Conservation (phyloP, 2,888 invertebrate genomes). For the Caenorhabditis afra region DNA sequence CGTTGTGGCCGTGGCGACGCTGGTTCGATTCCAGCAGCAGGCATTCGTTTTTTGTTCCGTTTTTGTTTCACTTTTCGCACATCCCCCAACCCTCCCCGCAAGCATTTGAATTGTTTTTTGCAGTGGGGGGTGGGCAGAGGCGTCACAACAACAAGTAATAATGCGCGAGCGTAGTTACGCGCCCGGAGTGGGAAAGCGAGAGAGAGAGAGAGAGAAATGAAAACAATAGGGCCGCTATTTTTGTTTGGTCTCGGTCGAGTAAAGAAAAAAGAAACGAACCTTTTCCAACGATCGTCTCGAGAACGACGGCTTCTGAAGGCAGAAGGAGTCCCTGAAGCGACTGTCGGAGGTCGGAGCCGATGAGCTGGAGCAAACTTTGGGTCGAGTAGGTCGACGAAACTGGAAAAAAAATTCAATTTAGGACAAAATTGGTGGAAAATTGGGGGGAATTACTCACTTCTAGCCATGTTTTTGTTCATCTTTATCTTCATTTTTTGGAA, state of each 20-base stretch:
- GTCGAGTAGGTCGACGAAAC: constrained; percentile 68
- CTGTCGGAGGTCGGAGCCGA: constrained; percentile 65
- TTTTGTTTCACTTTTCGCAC: neutral
- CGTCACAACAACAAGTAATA: constrained; percentile 22
- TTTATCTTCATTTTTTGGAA: constrained; percentile 27
- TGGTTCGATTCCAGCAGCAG: constrained; percentile 79
- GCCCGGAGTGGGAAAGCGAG: neutral
- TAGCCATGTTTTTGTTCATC: constrained; percentile 12
- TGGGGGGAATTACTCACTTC: constrained; percentile 6
- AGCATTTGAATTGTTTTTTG: too few relatives aligned
- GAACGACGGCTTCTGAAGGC: constrained; percentile 71
- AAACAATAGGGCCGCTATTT: too few relatives aligned
- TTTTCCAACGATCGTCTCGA: constrained; percentile 79
- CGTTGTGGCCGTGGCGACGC: constrained; percentile 80
- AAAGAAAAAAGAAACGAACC: constrained; percentile 68
- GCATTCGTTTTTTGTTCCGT: constrained; percentile 52
- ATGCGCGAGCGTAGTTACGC: neutral
- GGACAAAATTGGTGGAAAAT: neutral
- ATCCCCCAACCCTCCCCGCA: too few relatives aligned
- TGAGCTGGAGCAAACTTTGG: constrained; percentile 63
- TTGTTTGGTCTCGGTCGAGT: too few relatives aligned
- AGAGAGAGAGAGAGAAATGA: too few relatives aligned
- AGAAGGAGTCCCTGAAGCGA: constrained; percentile 69
- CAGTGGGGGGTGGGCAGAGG: neutral
- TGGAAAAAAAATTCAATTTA: constrained; percentile 36